Evolutionary conservation across 2,113 vertebrate species (phyloP).

Genomic region (Elephas maximus): DNA sequence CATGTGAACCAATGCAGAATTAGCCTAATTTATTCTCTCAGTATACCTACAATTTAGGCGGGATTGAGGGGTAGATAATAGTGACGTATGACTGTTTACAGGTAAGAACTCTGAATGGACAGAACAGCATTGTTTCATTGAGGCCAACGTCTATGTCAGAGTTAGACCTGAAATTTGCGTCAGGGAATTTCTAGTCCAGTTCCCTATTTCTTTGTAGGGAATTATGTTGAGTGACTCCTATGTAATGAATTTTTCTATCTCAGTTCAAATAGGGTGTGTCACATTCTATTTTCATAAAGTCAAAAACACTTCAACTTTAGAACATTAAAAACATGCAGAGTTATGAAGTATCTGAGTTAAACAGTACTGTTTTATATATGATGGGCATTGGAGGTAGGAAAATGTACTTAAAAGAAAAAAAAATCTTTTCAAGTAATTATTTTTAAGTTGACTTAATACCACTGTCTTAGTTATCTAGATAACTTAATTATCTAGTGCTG

Average conservation of each 20-base stretch:
- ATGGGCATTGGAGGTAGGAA: neutral
- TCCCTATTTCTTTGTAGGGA: neutral
- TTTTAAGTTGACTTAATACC: conserved; percentile 16
- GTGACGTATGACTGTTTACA: neutral
- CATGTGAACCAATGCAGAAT: neutral
- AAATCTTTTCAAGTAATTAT: conserved; percentile 18
- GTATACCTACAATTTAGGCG: neutral
- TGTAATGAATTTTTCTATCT: neutral
- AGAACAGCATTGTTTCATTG: neutral
- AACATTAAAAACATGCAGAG: neutral
- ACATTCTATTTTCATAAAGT: conserved; percentile 11
- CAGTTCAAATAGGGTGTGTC: neutral
- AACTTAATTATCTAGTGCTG: too few relatives aligned
- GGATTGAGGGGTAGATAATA: neutral
- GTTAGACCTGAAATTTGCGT: neutral
- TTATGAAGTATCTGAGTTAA: conserved; percentile 4
- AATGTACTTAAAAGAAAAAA: neutral
- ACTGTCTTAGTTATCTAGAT: neutral
- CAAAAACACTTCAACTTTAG: conserved; percentile 35
- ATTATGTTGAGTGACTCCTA: neutral
- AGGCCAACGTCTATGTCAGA: neutral
- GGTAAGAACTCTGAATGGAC: neutral
- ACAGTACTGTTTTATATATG: neutral
- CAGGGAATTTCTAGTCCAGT: neutral
- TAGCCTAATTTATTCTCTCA: neutral